Percentiles rank a stretch among this genome's conserved stretches.
phyloP scores from a whole-genome alignment of 2,113 vertebrate genomes.

The Capreolus pygargus region DNA sequence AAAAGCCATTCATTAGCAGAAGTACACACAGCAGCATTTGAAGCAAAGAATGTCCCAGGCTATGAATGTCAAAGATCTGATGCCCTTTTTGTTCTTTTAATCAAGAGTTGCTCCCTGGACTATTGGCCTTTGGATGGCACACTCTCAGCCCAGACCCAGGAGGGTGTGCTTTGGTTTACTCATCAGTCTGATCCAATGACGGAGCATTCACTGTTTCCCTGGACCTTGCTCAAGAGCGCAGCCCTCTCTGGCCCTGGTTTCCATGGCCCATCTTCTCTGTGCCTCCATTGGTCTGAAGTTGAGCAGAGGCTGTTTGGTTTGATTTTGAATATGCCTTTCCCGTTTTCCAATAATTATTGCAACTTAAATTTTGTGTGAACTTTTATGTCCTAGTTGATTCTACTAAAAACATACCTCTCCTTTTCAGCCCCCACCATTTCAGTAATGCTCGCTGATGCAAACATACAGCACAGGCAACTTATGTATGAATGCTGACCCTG shows the following conservation, averaged over 20 bases:
- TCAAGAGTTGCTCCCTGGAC: background rate
- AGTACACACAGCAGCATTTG: background rate
- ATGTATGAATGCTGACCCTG: background rate
- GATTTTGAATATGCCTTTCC: background rate
- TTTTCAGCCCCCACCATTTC: background rate
- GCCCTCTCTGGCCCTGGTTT: background rate
- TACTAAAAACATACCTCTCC: background rate
- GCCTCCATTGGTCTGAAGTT: background rate
- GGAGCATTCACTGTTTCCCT: background rate
- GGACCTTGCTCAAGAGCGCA: background rate
- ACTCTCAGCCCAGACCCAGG: background rate
- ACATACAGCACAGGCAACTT: background rate
- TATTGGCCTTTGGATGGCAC: background rate
- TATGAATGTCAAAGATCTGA: background rate
- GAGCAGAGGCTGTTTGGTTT: background rate
- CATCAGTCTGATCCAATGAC: background rate
- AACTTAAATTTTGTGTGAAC: background rate
- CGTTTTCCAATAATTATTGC: background rate
- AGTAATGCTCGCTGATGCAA: background rate
- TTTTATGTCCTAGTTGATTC: background rate
- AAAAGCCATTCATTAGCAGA: constrained; percentile 37
- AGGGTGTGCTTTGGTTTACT: background rate
- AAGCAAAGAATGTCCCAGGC: background rate
- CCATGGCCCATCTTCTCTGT: background rate
- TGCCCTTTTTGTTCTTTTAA: background rate